Conservation (phyloP, 1,140 invertebrate species). For the Schlechtendalia chinensis region DNA sequence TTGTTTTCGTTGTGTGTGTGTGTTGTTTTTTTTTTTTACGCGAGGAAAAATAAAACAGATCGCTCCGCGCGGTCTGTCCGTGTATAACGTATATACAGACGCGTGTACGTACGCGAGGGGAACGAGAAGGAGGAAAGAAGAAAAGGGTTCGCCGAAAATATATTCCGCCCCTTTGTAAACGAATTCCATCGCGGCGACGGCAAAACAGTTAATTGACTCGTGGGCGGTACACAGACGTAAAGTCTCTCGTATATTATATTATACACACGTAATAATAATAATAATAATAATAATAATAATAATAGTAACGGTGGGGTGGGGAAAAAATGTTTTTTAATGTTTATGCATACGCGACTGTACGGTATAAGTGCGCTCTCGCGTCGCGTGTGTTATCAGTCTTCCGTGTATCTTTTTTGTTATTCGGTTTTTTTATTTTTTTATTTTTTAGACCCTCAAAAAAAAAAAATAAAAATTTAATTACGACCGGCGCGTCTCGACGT, state of each 20-base stretch:
- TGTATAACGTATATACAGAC: neutral
- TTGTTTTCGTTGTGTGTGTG: too few relatives aligned
- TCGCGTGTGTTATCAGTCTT: slow-evolving; percentile 1
- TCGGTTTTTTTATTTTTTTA: neutral
- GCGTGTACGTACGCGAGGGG: too few relatives aligned
- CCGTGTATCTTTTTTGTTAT: too few relatives aligned
- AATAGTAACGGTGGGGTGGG: neutral
- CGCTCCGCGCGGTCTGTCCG: neutral
- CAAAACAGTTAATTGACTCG: slow-evolving; percentile 42
- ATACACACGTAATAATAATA: slow-evolving; percentile 9
- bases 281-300: slow-evolving; percentile 2
- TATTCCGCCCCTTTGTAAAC: slow-evolving; percentile 49
- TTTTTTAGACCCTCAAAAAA: slow-evolving; percentile 23
- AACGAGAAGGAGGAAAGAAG: slow-evolving; percentile 1
- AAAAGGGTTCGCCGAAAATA: slow-evolving; percentile 49
- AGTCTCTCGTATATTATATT: slow-evolving; percentile 12
- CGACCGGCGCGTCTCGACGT: neutral
- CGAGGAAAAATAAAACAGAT: too few relatives aligned
- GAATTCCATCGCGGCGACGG: slow-evolving; percentile 47
- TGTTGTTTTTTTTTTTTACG: neutral
- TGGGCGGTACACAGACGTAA: slow-evolving; percentile 36
- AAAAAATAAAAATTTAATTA: too few relatives aligned
- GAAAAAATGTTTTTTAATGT: slow-evolving; percentile 29
- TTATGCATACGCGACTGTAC: slow-evolving; percentile 38
- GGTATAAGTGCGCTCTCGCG: too few relatives aligned